Evolutionary conservation across 2,113 vertebrate genomes (phyloP), one percentile per base, ranked within the genome.

Genomic region (Labeo catla): DNA sequence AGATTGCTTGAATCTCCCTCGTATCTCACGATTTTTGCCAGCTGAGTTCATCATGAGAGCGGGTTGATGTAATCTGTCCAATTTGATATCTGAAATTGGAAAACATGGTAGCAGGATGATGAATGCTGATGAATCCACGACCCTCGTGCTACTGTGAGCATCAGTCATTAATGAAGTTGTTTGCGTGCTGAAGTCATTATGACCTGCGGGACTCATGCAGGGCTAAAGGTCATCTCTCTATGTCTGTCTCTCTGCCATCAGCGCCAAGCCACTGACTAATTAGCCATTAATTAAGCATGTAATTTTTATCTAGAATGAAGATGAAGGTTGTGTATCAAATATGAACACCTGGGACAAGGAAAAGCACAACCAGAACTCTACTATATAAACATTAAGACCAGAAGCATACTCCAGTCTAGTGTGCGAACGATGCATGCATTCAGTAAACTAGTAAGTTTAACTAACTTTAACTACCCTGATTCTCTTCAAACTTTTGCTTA

Each of bases 121-220:
- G 68, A 72, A 72, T 72, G 39, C 39, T 72, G 68, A 72, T 21
- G 19, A 72, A 72, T 72, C 28, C 9, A 21, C 11, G 39, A n/a
- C 19, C 68, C 39, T 45, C 21, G 19, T 61, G 57, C 19, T 61
- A 21, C 19, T 74, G 21, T 76, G 43, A 87, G 54, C 68, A 76
- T 47, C 81, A 54, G 82, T 83, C 87, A 88, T 88, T 86, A 86
- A 88, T 88, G 85, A 86, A 74, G 68, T 86, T 83, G 61, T 86
- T 88, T 86, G 85, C 83, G 87, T 68, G 87, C 61, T 79, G 80
- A 78, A 61, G 79, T 81, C 84, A 83, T 88, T 83, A 83, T 63
- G 80, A 83, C 84, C 87, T 79, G 52, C 50, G 84, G 84, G 79
- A 83, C 52, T 13, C 39, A 34, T 49, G 43, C 6, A 8, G 68